phyloP scores from a whole-genome alignment of 2,888 invertebrate species.

The Coecobrya sp. region DNA sequence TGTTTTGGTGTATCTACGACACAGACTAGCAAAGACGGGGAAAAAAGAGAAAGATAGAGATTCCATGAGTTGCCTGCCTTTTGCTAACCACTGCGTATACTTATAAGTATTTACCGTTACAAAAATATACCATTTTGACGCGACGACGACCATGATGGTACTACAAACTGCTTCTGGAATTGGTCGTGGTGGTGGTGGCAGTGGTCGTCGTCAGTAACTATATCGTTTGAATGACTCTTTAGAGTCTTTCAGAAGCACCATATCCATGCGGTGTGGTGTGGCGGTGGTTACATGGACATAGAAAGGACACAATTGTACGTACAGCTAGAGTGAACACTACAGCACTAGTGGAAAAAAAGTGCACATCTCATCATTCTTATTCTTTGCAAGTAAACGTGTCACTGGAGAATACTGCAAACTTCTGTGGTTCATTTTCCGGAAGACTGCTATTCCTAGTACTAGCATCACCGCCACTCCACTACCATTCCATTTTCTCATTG shows the following conservation, averaged over 20 bases:
- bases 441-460: slow-evolving; percentile 77
- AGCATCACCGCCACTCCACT: slow-evolving; percentile 42
- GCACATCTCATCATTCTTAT: slow-evolving; percentile 84
- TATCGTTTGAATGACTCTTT: slow-evolving; percentile 78
- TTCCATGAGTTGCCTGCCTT: slow-evolving; percentile 24
- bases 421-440: slow-evolving; percentile 84
- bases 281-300: slow-evolving; percentile 38
- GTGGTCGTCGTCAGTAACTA: slow-evolving; percentile 53
- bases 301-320: slow-evolving; percentile 61
- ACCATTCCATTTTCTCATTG: slow-evolving; percentile 59
- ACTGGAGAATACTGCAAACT: slow-evolving; percentile 83
- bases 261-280: slow-evolving; percentile 53
- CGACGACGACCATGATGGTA: slow-evolving; percentile 64
- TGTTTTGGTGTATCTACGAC: neutral
- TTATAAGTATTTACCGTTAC: slow-evolving; percentile 39
- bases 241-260: slow-evolving; percentile 71
- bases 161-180: slow-evolving; percentile 61
- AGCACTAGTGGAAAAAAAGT: slow-evolving; percentile 57
- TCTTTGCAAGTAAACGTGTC: slow-evolving; percentile 84
- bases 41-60: slow-evolving; percentile 37
- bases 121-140: slow-evolving; percentile 66
- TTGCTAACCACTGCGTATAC: slow-evolving; percentile 8
- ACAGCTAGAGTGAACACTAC: slow-evolving; percentile 5
- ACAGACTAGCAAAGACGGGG: slow-evolving; percentile 23
- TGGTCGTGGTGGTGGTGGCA: slow-evolving; percentile 49